phyloP scores from a whole-genome alignment of 1,140 invertebrate species.

The Pteromalus puparum region DNA sequence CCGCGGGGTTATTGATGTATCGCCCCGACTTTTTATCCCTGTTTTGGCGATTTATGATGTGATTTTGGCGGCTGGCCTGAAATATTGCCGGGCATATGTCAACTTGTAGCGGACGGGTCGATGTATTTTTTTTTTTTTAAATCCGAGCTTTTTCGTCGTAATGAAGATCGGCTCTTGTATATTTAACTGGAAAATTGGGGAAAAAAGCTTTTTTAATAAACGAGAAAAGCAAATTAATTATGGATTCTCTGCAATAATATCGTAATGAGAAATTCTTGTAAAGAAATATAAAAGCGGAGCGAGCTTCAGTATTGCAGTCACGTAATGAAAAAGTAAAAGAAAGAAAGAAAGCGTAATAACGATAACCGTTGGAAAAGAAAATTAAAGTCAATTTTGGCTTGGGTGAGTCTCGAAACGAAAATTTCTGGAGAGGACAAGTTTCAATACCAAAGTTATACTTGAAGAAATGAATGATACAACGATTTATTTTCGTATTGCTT shows the following conservation, averaged over 20 bases:
- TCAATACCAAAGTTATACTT: too few species aligned
- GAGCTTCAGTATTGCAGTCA: neutral
- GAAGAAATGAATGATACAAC: too few species aligned
- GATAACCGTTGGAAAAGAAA: neutral
- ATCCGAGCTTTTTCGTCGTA: neutral
- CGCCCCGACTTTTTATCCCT: neutral
- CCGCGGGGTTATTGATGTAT: neutral
- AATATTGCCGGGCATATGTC: neutral
- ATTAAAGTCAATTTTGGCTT: neutral
- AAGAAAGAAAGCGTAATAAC: neutral
- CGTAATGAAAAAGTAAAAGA: neutral
- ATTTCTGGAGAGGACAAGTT: too few species aligned
- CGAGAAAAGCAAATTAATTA: too few species aligned
- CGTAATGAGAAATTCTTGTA: too few species aligned
- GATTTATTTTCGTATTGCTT: too few species aligned
- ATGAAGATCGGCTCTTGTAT: neutral
- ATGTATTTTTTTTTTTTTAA: neutral
- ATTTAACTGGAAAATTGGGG: too few species aligned
- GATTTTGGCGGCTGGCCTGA: neutral
- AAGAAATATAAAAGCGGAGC: neutral
- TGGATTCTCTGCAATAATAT: too few species aligned
- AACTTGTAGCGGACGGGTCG: neutral
- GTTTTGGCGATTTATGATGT: constrained; percentile 1
- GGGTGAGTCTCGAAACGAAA: neutral
- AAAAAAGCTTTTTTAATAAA: too few species aligned